Conservation (phyloP, 1,140 invertebrate genomes). For the Odontomachus brunneus region DNA sequence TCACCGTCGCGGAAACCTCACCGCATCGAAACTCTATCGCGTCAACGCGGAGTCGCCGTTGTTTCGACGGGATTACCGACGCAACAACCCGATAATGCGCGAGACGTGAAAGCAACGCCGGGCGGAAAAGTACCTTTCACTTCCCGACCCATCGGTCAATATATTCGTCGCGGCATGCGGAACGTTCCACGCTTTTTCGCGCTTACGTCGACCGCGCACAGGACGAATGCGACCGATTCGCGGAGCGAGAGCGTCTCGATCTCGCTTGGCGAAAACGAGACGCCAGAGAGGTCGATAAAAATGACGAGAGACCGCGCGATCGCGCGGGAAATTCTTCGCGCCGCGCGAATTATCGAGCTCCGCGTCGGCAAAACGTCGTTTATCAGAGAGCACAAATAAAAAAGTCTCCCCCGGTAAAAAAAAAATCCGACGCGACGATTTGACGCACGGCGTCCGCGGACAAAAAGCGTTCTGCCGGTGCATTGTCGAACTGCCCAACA, state of each 20-base stretch:
- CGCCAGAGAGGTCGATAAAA: background rate
- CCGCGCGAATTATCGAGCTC: background rate
- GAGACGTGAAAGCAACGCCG: background rate
- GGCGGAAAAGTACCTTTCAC: background rate
- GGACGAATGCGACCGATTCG: background rate
- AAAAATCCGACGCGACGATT: conserved; percentile 13
- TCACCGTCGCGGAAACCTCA: conserved; percentile 18
- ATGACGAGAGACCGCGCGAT: background rate
- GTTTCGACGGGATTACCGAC: conserved; percentile 1
- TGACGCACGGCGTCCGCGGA: conserved; percentile 10
- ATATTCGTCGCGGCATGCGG: background rate
- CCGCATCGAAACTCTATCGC: conserved; percentile 36
- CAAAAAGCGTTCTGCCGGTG: conserved; percentile 2
- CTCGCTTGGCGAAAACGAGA: too few species aligned
- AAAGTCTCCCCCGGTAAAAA: background rate
- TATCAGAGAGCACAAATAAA: background rate
- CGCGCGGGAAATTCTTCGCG: background rate
- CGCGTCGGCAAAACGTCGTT: background rate
- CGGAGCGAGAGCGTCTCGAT: too few species aligned
- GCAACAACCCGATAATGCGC: conserved; percentile 24
- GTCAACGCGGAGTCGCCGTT: background rate
- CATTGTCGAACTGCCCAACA: conserved; percentile 13
- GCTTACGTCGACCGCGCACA: too few species aligned
- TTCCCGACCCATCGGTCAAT: conserved; percentile 1
- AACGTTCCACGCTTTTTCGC: too few species aligned